Evolutionary conservation across 2,113 vertebrate species (phyloP), one percentile per base, ranked within the genome.

Genomic region (Mormyrus lacerda): DNA sequence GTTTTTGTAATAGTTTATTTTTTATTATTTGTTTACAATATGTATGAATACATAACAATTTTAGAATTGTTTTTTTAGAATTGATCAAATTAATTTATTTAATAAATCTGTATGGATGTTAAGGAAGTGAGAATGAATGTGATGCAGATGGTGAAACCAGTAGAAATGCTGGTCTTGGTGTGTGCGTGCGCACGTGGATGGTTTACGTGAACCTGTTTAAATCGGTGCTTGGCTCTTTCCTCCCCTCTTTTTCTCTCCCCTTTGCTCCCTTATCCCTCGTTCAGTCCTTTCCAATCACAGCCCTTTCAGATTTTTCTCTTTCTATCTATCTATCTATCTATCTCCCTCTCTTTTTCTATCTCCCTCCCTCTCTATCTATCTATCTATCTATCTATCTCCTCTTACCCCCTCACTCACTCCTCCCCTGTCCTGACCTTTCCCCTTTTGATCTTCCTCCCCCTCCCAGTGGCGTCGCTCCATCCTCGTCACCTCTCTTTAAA

Each of bases 401-500:
- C 87, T 90, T 86, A 89, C 85, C 50, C 39, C 88, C 48, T 88
- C 61, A 89, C 83, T 31, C 44, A 19, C 15, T 42, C 2, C 27
- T 88, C 35, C n/a, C 82, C 83, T 91, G 89, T 88, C 91, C 89
- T 85, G 85, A 31, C 79, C 55, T 19, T 79, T 88, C 87, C 13
- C 10, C 76, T 51, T 39, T 87, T 42, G 90, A 88, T 90, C 42
- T 31, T 50, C 86, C 31, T 76, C 50, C 39, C 91, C 92, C 92
- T 92, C 93, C 92, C 92, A 94, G 93, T 93, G 92, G 94, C 91
- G 61, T 91, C 94, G 3, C 94, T 93, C 93, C 95, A 93, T 92
- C 95, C 93, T 87, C 92, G 93, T 87, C 94, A 90, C 93, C 94
- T 94, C 92, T 94, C 95, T 93, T 93, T 95, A 95, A 96, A 96